Conservation (phyloP, 2,113 vertebrate species). For the Thryonomys swinderianus region DNA sequence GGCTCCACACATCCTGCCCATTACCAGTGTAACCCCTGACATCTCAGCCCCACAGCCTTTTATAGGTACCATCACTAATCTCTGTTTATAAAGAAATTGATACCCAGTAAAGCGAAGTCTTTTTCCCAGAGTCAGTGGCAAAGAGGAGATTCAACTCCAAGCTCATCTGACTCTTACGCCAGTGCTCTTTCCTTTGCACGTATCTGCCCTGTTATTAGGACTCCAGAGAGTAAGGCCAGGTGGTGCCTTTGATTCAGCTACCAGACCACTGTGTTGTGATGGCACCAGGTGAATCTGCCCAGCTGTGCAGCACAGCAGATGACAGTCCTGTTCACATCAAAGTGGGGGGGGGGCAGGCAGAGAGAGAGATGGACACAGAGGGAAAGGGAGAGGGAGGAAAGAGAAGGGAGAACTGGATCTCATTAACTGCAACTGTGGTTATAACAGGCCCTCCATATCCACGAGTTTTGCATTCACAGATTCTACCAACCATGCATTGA, state of each 20-base stretch:
- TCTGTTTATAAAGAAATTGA: not conserved
- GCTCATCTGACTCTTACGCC: not conserved
- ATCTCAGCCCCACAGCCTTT: not conserved
- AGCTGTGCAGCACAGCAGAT: not conserved
- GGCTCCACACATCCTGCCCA: not conserved
- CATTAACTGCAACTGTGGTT: accelerated
- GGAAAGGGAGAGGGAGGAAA: too few species aligned
- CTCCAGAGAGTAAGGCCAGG: not conserved
- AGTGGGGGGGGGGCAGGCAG: not conserved
- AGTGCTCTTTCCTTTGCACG: accelerated
- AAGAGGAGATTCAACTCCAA: not conserved
- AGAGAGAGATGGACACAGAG: not conserved
- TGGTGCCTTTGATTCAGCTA: accelerated
- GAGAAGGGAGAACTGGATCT: not conserved
- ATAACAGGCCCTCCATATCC: not conserved
- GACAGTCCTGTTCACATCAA: not conserved
- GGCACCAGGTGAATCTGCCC: not conserved
- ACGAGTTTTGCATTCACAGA: not conserved
- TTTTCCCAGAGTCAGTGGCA: not conserved
- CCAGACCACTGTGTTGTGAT: not conserved
- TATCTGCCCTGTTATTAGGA: not conserved
- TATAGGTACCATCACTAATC: not conserved
- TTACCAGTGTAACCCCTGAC: accelerated
- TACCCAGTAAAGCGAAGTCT: not conserved
- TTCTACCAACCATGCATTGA: not conserved